A percentile compares a stretch with the other conserved stretches of the same genome.
Evolutionary conservation across 2,113 vertebrate species (phyloP).

Genomic region (Delphinus delphis): DNA sequence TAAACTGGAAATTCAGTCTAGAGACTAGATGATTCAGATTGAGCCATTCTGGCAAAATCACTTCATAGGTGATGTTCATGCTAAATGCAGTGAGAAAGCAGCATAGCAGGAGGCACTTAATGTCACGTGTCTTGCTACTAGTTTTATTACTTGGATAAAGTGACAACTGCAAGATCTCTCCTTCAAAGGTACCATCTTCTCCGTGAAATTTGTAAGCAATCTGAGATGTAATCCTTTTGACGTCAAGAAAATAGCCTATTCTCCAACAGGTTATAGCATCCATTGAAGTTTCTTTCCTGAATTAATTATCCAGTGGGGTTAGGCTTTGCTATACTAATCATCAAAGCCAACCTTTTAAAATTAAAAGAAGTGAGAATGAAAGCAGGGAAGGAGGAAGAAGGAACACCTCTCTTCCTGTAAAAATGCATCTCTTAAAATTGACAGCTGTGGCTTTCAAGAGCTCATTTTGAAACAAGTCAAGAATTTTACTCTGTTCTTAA

Average conservation of each 20-base stretch:
- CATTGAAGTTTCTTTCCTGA: background rate
- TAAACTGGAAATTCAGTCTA: constrained; percentile 5
- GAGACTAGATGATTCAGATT: background rate
- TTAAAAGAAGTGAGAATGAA: background rate
- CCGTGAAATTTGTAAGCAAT: background rate
- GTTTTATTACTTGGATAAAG: background rate
- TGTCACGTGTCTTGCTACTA: background rate
- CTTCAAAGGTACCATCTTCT: background rate
- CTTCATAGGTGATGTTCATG: background rate
- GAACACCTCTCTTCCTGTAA: background rate
- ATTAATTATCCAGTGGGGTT: background rate
- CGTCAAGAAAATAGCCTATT: background rate
- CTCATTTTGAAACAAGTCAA: background rate
- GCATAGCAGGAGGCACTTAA: background rate
- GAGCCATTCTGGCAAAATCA: background rate
- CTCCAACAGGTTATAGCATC: background rate
- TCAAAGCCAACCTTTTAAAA: constrained; percentile 1
- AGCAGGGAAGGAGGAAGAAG: background rate
- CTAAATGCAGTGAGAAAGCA: background rate
- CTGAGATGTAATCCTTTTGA: background rate
- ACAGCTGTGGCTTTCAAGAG: background rate
- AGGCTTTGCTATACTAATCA: background rate
- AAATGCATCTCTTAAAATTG: background rate
- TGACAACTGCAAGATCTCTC: background rate
- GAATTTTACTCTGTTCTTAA: background rate